These are phyloP conservation scores for Hirudinaria manillensis DNA, from an alignment of 2,888 invertebrate genomes.

Conservation along the genomic window DNA sequence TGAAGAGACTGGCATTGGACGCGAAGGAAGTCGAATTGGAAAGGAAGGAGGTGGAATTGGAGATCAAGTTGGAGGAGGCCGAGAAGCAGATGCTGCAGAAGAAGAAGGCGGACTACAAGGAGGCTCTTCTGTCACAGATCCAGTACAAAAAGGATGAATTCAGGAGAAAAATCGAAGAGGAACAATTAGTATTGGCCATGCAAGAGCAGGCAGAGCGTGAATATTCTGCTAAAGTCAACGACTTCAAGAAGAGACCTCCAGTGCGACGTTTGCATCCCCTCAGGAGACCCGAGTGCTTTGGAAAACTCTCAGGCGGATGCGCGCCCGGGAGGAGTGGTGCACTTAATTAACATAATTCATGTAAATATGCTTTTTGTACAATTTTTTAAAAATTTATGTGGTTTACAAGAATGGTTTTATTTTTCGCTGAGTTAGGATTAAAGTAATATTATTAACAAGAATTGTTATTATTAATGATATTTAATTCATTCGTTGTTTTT, in stretches of 20 bases:
- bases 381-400: neutral
- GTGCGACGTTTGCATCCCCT: slow-evolving; percentile 50
- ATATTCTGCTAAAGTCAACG: slow-evolving; percentile 46
- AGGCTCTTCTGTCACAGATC: slow-evolving; percentile 50
- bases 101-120: slow-evolving; percentile 44
- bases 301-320: slow-evolving; percentile 2
- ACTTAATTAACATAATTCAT: slow-evolving; percentile 8
- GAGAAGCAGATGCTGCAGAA: slow-evolving; percentile 41
- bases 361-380: neutral
- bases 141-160: slow-evolving; percentile 45
- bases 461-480: no score
- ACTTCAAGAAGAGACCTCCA: slow-evolving; percentile 45
- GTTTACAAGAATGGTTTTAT: no score
- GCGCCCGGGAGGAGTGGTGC: slow-evolving; percentile 3
- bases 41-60: slow-evolving; percentile 45
- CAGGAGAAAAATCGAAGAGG: slow-evolving; percentile 40
- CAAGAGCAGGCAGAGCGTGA: slow-evolving; percentile 50
- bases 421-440: no score
- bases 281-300: slow-evolving; percentile 37
- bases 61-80: slow-evolving; percentile 46
- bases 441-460: no score
- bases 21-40: slow-evolving; percentile 44
- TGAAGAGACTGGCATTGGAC: slow-evolving; percentile 43
- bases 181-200: slow-evolving; percentile 42
- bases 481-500: no score